Conservation (phyloP, 2,888 invertebrate species). For the Xestobium rufovillosum region DNA sequence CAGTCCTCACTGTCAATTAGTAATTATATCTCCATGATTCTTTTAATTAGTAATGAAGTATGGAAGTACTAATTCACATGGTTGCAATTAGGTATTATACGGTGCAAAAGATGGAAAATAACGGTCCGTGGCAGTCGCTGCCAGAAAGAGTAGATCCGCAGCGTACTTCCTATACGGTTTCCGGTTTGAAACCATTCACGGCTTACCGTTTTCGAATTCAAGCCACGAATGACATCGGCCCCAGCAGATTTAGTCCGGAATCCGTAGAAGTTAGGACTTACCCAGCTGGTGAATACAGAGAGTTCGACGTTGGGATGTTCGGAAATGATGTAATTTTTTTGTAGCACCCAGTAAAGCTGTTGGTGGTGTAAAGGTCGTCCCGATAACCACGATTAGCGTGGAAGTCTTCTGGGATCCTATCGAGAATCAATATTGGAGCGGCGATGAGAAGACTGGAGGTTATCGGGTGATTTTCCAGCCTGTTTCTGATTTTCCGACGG, state of each 20-base stretch:
- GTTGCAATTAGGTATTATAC: conserved; percentile 81
- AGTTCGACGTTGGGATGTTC: conserved; percentile 1
- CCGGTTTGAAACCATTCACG: conserved; percentile 77
- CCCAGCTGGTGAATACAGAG: conserved; percentile 59
- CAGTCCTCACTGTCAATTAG: no score
- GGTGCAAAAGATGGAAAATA: conserved; percentile 81
- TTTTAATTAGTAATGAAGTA: no score
- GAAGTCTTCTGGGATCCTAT: conserved; percentile 85
- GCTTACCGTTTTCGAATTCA: conserved; percentile 88
- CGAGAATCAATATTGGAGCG: conserved; percentile 76
- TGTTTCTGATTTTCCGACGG: conserved; percentile 80
- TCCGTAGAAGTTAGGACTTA: conserved; percentile 81
- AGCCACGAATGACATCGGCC: conserved; percentile 93
- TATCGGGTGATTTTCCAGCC: conserved; percentile 86
- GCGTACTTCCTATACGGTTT: conserved; percentile 79
- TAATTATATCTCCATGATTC: no score
- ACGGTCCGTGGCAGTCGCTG: conserved; percentile 76
- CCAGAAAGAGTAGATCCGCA: conserved; percentile 83
- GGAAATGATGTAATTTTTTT: conserved; percentile 14
- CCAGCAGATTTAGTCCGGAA: conserved; percentile 84
- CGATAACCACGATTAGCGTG: conserved; percentile 91
- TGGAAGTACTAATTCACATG: no score
- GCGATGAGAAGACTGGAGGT: conserved; percentile 79
- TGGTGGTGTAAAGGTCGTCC: conserved; percentile 74
- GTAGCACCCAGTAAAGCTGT: conserved; percentile 81